These are phyloP conservation scores for Tiliacea aurago DNA, from an alignment of 2,888 invertebrate genomes.

Conservation along the genomic window DNA sequence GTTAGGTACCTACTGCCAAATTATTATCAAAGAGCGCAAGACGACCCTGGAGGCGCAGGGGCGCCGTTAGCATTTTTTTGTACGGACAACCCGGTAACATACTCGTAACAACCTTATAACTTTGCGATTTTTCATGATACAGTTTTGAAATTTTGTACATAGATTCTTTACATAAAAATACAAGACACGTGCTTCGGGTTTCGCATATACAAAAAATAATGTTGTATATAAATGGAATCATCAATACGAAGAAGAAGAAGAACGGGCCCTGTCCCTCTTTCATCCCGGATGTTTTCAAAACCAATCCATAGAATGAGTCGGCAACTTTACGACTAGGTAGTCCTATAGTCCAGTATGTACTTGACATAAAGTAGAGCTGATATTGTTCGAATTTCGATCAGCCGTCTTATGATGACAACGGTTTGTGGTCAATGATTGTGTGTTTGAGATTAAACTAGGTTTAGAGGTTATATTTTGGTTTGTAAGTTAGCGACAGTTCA, in stretches of 20 bases:
- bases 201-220: no score
- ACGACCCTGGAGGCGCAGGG: no score
- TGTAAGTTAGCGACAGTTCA: not conserved
- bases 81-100: no score
- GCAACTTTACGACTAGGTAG: constrained; percentile 48
- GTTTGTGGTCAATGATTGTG: constrained; percentile 18
- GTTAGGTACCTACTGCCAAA: no score
- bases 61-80: no score
- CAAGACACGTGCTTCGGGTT: no score
- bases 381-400: constrained; percentile 23
- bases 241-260: not conserved
- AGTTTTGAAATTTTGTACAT: no score
- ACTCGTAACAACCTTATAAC: no score
- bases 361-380: constrained; percentile 40
- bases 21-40: no score
- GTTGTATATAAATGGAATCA: not conserved
- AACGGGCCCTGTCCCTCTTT: not conserved
- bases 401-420: constrained; percentile 29
- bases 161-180: no score
- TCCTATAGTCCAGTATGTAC: no score
- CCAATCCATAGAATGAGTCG: constrained; percentile 56
- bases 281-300: constrained; percentile 44
- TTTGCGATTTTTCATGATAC: no score
- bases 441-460: constrained; percentile 12
- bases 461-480: not conserved